Evolutionary conservation across 2,888 invertebrate species (phyloP).

Genomic region (Hirtodrosophila alboralis): DNA sequence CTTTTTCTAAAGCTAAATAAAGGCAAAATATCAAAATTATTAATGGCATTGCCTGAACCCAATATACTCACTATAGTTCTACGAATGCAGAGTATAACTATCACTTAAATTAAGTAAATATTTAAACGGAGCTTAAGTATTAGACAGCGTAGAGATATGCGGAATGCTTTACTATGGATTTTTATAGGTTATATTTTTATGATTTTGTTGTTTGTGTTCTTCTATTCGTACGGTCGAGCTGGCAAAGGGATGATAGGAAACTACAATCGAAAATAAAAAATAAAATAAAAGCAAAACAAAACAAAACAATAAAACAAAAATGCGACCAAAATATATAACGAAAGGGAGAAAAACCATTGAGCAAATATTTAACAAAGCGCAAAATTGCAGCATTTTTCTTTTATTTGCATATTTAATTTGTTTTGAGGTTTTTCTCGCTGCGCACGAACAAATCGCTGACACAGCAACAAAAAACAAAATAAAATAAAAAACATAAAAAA

Average conservation of each 20-base stretch:
- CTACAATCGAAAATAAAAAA: neutral
- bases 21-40: no score
- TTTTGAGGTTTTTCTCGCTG: slow-evolving; percentile 66
- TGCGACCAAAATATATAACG: slow-evolving; percentile 5
- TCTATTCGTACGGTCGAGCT: no score
- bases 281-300: neutral
- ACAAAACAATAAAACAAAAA: neutral
- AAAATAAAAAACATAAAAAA: no score
- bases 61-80: no score
- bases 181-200: neutral
- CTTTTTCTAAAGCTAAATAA: no score
- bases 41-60: no score
- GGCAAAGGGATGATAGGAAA: no score
- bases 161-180: no score
- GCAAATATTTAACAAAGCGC: slow-evolving; percentile 77
- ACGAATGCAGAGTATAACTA: no score
- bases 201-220: neutral
- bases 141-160: no score
- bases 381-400: slow-evolving; percentile 73
- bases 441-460: slow-evolving; percentile 23
- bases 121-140: slow-evolving; percentile 18
- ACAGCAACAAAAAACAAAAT: no score
- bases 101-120: slow-evolving; percentile 52
- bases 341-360: slow-evolving; percentile 58
- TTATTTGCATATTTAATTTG: slow-evolving; percentile 77